Percentiles rank a stretch among this genome's conserved stretches.
These are phyloP conservation scores for Lasaia peninsularis DNA, from an alignment of 1,140 invertebrate species.

Conservation along the genomic window DNA sequence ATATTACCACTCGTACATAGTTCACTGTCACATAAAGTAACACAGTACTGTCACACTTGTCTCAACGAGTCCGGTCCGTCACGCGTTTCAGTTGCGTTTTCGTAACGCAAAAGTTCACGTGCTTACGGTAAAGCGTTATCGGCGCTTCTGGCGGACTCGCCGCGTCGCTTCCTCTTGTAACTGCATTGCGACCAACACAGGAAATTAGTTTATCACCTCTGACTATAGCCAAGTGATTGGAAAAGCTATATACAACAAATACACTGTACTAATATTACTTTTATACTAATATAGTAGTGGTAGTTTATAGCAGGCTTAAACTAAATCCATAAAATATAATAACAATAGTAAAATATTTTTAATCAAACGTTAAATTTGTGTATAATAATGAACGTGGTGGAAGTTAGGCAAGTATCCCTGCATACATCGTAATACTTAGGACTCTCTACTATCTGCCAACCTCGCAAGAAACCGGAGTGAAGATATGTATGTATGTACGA, in stretches of 20 bases:
- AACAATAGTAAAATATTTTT: too few species aligned
- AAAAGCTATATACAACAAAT: background rate
- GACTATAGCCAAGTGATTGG: background rate
- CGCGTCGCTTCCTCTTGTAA: slow-evolving; percentile 1
- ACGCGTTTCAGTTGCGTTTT: background rate
- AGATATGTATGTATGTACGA: too few species aligned
- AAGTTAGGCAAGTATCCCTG: too few species aligned
- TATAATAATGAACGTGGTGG: too few species aligned
- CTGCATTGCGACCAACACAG: slow-evolving; percentile 7
- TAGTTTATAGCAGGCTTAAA: too few species aligned
- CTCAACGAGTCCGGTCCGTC: background rate
- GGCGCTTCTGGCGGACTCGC: slow-evolving; percentile 3
- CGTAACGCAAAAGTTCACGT: background rate
- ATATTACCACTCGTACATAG: background rate
- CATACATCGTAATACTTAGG: too few species aligned
- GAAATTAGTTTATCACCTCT: slow-evolving; percentile 3
- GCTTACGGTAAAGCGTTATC: slow-evolving; percentile 6
- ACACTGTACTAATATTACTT: background rate
- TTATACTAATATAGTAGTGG: too few species aligned
- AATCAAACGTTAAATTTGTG: too few species aligned
- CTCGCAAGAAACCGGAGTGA: too few species aligned
- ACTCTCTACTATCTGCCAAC: too few species aligned
- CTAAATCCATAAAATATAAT: too few species aligned
- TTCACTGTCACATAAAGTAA: background rate
- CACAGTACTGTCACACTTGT: background rate